Base-by-base conservation (phyloP, 2,888 invertebrate genomes). In the Eudemis profundana region DNA sequence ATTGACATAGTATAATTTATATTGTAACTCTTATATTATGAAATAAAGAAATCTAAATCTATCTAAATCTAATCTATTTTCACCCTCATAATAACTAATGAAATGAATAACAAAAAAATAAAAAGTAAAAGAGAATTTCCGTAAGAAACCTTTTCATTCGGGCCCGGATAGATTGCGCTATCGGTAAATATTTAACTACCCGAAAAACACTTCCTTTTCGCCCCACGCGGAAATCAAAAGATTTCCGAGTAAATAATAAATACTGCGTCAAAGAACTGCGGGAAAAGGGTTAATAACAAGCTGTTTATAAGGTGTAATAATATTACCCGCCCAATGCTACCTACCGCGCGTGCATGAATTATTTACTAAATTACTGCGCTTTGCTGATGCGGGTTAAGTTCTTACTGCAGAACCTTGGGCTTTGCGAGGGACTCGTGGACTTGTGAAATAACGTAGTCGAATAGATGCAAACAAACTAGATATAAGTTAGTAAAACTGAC, bases 121-220 rank as follows among this genome's bases (percentile, higher is more conserved):
- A 36, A 8, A 7, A 14, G 14, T 27, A 14, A 40, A 40, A 15
- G 15, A 14, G 4, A 17, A 40, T n/a, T 5, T 23, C n/a, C 14
- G 42, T 44, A 36, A 21, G 27, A 49, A 33, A 51, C 23, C 23
- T 3, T 27, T 42, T 42, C 17, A 21, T 23, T 49, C 23, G 36
- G 8, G 49, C 14, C 7, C 17, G 17, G 27, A 40, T 69, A 70
- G 67, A 72, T 75, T 63, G 68, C 70, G 65, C 75, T 68, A 75
- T 77, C 76, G 73, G 74, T 79, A 73, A 76, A 81, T 83, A 79
- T 79, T 81, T 79, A 77, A 82, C 70, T 65, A 71, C 67, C 72
- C 69, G 75, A 72, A 74, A 78, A 80, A 76, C 78, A 71, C 73
- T 68, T 60, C 70, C 65, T 63, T 54, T 61, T 36, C 66, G 15